Conservation (phyloP, 1,140 invertebrate genomes). For the Brachionus sp. region DNA sequence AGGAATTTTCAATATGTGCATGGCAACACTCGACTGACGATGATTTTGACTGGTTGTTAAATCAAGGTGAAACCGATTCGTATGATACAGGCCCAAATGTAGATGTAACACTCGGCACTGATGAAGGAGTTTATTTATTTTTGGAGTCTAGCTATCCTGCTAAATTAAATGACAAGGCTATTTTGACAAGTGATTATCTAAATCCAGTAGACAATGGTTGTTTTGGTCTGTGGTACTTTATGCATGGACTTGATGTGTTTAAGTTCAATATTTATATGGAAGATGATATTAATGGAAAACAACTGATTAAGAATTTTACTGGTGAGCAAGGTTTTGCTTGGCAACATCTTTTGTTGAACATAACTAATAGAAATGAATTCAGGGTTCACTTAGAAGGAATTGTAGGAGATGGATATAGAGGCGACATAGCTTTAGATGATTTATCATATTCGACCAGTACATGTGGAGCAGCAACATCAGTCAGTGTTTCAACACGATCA, state of each 20-base stretch:
- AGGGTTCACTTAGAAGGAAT: slow-evolving; percentile 32
- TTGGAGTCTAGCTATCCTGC: slow-evolving; percentile 69
- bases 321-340: slow-evolving; percentile 53
- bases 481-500: slow-evolving; percentile 7
- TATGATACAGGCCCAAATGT: slow-evolving; percentile 49
- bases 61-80: slow-evolving; percentile 48
- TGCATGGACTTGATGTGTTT: slow-evolving; percentile 41
- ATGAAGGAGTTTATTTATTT: slow-evolving; percentile 71
- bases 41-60: slow-evolving; percentile 48
- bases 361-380: slow-evolving; percentile 48
- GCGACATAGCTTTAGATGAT: slow-evolving; percentile 53
- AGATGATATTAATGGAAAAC: background rate
- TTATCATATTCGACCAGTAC: slow-evolving; percentile 39
- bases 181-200: slow-evolving; percentile 63
- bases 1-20: slow-evolving; percentile 48
- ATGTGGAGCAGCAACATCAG: background rate
- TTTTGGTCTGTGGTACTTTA: slow-evolving; percentile 44
- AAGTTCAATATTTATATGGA: slow-evolving; percentile 32
- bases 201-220: background rate
- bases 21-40: slow-evolving; percentile 50
- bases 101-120: slow-evolving; percentile 10
- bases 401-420: slow-evolving; percentile 47
- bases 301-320: too few relatives aligned
- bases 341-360: slow-evolving; percentile 49
- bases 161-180: slow-evolving; percentile 68